A percentile compares a stretch with the other conserved stretches of the same genome.
phyloP scores from a whole-genome alignment of 92 coral and sea anemone genomes.

The Ricordea florida region DNA sequence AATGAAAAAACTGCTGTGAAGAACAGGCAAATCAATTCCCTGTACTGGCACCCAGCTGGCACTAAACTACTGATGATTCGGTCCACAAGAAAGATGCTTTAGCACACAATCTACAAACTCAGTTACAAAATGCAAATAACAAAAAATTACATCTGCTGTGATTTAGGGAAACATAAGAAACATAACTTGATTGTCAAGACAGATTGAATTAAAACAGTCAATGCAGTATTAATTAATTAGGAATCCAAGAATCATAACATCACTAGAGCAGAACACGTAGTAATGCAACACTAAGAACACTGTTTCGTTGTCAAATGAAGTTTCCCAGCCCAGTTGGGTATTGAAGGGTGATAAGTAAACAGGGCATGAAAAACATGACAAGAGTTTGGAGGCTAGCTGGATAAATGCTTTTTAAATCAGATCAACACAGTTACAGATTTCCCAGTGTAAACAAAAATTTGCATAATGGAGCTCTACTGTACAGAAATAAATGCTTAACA shows the following conservation, averaged over 20 bases:
- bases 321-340: too few species aligned
- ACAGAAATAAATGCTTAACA: background rate
- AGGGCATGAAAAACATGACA: background rate
- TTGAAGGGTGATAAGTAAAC: too few species aligned
- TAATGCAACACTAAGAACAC: background rate
- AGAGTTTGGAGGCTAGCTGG: background rate
- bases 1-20: constrained; percentile 8
- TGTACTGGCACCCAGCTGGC: background rate
- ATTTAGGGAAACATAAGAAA: too few species aligned
- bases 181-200: too few species aligned
- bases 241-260: too few species aligned
- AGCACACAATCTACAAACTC: background rate
- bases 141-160: too few species aligned
- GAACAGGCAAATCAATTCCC: background rate
- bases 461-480: background rate
- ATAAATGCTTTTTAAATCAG: background rate
- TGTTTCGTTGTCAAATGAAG: background rate
- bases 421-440: constrained; percentile 23
- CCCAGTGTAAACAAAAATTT: background rate
- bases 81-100: background rate
- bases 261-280: background rate
- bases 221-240: too few species aligned
- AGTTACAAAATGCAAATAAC: background rate
- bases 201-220: too few species aligned
- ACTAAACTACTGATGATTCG: background rate